phyloP scores from a whole-genome alignment of 2,113 vertebrate species.

The Phocoena phocoena region DNA sequence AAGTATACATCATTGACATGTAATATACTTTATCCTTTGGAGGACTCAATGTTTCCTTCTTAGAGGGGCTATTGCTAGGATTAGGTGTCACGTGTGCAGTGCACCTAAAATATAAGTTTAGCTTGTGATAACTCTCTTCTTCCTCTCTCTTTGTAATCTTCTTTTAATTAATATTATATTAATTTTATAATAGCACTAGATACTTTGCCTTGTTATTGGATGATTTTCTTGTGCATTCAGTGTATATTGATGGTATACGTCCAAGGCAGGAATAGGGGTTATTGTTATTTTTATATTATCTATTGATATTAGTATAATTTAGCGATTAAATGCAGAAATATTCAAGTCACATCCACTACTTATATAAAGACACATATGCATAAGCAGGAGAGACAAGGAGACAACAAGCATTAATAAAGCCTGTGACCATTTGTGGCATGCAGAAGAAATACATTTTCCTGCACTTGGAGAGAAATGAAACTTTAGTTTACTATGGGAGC shows the following conservation, averaged over 20 bases:
- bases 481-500: constrained; percentile 30
- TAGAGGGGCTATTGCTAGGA: background rate
- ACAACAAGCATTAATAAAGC: background rate
- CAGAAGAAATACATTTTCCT: background rate
- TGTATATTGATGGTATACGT: background rate
- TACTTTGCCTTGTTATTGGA: background rate
- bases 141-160: background rate
- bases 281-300: background rate
- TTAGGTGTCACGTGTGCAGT: background rate
- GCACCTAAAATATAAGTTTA: background rate
- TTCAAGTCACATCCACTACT: background rate
- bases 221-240: background rate
- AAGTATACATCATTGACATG: background rate
- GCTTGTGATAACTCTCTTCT: background rate
- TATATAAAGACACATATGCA: background rate
- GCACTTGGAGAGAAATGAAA: background rate
- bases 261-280: background rate
- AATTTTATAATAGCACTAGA: background rate
- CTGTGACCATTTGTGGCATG: background rate
- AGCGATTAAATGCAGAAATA: background rate
- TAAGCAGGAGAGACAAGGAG: background rate
- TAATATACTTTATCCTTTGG: background rate
- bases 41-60: background rate
- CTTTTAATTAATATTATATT: background rate
- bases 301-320: background rate